A percentile compares a stretch with the other conserved stretches of the same genome.
Evolutionary conservation across 2,797 vertebrate genomes (phyloP).

Genomic region (Onychomys leucogaster): DNA sequence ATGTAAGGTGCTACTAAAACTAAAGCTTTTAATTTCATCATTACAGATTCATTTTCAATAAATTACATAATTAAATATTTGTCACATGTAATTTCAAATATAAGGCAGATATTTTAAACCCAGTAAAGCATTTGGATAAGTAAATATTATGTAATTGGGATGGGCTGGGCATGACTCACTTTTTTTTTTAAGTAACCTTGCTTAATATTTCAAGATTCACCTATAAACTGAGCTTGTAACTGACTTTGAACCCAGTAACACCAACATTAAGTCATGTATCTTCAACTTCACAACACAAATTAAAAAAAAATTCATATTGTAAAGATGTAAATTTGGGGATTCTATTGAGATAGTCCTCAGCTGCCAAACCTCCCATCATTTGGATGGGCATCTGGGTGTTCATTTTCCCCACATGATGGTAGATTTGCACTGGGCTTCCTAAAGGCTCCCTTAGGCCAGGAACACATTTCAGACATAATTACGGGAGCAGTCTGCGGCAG

Average conservation of each 20-base stretch:
- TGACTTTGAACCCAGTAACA: constrained; percentile 60
- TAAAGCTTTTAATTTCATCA: constrained; percentile 16
- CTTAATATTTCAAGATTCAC: constrained; percentile 75
- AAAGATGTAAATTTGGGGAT: constrained; percentile 2
- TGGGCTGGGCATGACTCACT: constrained; percentile 67
- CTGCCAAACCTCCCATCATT: neutral
- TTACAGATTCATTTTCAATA: constrained; percentile 41
- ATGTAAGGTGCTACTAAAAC: neutral
- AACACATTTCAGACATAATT: constrained; percentile 79
- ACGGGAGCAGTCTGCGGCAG: constrained; percentile 75
- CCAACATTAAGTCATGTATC: constrained; percentile 44
- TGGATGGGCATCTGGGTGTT: neutral
- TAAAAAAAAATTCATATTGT: neutral
- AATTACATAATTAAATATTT: constrained; percentile 68
- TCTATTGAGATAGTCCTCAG: neutral
- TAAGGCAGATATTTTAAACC: constrained; percentile 72
- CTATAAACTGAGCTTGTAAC: constrained; percentile 65
- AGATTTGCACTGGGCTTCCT: constrained; percentile 71
- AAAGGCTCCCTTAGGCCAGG: constrained; percentile 66
- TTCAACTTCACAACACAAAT: constrained; percentile 18
- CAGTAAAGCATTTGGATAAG: constrained; percentile 69
- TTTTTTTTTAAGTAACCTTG: constrained; percentile 60
- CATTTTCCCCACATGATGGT: constrained; percentile 45
- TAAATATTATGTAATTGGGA: constrained; percentile 79
- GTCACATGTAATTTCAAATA: constrained; percentile 73